These are phyloP conservation scores for Holacanthus passer DNA, from an alignment of 2,113 vertebrate species.

Conservation along the genomic window DNA sequence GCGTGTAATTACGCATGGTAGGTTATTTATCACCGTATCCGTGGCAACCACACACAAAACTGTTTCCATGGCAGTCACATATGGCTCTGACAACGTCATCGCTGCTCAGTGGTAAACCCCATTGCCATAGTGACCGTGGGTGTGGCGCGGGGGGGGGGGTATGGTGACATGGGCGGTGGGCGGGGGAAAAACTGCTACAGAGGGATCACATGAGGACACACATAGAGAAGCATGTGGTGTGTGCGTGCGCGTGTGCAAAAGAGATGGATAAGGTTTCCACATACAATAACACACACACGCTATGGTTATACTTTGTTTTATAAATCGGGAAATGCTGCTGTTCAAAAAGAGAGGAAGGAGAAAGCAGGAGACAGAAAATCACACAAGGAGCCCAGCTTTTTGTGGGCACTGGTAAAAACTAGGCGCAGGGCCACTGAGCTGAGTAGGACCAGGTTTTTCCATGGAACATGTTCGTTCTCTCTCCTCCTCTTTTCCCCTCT, in stretches of 20 bases:
- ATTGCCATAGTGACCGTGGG: conserved; percentile 69
- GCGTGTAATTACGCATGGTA: conserved; percentile 56
- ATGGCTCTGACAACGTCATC: conserved; percentile 72
- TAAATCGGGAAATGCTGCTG: conserved; percentile 44
- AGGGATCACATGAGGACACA: conserved; percentile 60
- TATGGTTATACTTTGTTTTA: conserved; percentile 57
- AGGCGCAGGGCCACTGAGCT: conserved; percentile 57
- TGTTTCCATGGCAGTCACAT: conserved; percentile 62
- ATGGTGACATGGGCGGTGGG: conserved; percentile 30
- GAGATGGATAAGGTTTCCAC: not conserved
- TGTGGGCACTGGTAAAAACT: conserved; percentile 61
- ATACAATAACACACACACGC: too few species aligned
- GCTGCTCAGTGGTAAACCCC: conserved; percentile 64
- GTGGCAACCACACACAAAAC: conserved; percentile 62
- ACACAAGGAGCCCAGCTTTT: conserved; percentile 52
- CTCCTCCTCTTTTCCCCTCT: conserved; percentile 22
- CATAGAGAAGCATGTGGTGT: conserved; percentile 47
- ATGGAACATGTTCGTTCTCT: conserved; percentile 56
- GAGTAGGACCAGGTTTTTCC: conserved; percentile 75
- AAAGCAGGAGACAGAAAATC: conserved; percentile 47
- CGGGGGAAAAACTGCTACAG: conserved; percentile 27
- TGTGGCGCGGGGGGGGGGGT: conserved; percentile 52
- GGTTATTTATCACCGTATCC: conserved; percentile 57
- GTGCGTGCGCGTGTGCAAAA: conserved; percentile 13
- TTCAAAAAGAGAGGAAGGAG: conserved; percentile 33